phyloP scores from a whole-genome alignment of 2,888 invertebrate genomes.

The Tuberolachnus salignus region DNA sequence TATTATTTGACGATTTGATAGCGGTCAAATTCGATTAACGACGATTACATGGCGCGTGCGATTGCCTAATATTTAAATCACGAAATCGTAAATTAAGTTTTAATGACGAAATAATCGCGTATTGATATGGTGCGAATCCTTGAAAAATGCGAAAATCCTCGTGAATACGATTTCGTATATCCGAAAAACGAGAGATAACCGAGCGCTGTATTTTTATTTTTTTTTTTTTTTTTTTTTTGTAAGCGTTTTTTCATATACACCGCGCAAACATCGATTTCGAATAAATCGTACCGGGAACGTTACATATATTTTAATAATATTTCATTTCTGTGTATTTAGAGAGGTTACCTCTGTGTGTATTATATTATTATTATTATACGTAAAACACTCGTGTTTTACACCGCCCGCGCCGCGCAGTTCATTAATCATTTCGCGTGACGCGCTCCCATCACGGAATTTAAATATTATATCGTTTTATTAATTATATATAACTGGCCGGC shows the following conservation, averaged over 20 bases:
- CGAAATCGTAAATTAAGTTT: too few species aligned
- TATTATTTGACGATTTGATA: constrained; percentile 23
- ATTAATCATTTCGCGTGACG: constrained; percentile 25
- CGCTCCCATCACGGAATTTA: constrained; percentile 1
- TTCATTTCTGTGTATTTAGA: neutral
- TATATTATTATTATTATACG: too few species aligned
- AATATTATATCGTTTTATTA: neutral
- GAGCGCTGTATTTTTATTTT: too few species aligned
- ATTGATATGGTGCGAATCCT: too few species aligned
- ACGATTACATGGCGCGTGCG: neutral
- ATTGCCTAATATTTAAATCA: too few species aligned
- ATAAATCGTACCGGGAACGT: neutral
- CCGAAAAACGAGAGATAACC: too few species aligned
- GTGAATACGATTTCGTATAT: too few species aligned
- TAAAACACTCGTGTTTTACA: too few species aligned
- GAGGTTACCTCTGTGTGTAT: neutral
- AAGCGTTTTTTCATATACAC: too few species aligned
- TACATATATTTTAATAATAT: constrained; percentile 3
- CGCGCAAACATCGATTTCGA: constrained; percentile 16
- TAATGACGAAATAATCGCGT: too few species aligned
- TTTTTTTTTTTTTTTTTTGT: too few species aligned
- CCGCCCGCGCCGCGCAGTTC: neutral
- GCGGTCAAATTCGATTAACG: neutral
- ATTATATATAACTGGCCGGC: neutral
- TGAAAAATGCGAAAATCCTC: too few species aligned